Conservation (phyloP, 2,888 invertebrate species). For the Eupithecia abbreviata region DNA sequence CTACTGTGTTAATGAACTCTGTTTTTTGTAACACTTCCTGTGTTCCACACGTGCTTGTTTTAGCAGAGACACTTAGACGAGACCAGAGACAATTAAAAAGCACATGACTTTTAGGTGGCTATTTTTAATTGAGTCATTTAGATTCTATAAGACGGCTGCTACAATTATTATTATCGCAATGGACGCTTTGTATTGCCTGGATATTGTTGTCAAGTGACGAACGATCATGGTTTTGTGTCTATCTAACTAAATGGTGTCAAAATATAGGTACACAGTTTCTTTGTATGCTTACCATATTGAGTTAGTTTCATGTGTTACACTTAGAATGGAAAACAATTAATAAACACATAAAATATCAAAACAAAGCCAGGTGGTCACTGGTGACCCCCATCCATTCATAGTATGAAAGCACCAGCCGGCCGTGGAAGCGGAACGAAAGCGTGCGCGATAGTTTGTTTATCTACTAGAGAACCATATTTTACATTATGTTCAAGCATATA, state of each 20-base stretch:
- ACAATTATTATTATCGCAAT: not conserved
- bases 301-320: not conserved
- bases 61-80: not conserved
- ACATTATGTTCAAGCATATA: not conserved
- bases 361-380: constrained; percentile 2
- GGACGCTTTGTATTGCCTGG: not conserved
- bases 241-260: not conserved
- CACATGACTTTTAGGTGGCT: constrained; percentile 12
- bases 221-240: too few species aligned
- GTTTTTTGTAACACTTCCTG: not conserved
- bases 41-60: not conserved
- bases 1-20: not conserved
- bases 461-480: not conserved
- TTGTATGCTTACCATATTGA: not conserved
- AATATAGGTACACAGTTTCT: not conserved
- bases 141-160: not conserved
- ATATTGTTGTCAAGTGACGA: not conserved
- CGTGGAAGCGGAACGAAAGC: constrained; percentile 3
- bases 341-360: not conserved
- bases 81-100: not conserved
- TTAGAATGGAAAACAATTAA: not conserved
- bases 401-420: constrained; percentile 3
- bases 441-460: not conserved
- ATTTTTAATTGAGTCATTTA: not conserved
- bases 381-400: not conserved